A percentile compares a stretch with the other conserved stretches of the same genome.
Evolutionary conservation across 2,888 invertebrate species (phyloP).

Genomic region (Pristionchus entomophagus): DNA sequence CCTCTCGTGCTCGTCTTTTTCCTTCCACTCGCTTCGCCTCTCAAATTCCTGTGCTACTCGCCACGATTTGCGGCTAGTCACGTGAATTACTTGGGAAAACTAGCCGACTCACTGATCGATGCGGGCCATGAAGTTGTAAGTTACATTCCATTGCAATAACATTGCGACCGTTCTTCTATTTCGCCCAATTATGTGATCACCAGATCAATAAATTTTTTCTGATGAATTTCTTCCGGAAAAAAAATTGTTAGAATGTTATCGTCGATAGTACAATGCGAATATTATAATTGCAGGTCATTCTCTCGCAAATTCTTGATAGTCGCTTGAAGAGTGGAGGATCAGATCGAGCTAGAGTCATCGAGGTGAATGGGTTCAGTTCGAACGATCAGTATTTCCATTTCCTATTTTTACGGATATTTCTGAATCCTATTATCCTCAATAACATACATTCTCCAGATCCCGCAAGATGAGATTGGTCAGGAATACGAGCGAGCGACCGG

Average conservation of each 20-base stretch:
- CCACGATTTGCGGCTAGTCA: neutral
- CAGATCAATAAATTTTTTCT: neutral
- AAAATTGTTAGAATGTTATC: no score
- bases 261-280: no score
- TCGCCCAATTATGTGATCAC: no score
- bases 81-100: neutral
- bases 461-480: neutral
- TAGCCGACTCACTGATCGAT: neutral
- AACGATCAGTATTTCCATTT: no score
- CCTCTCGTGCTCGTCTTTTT: neutral
- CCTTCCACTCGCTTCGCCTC: neutral
- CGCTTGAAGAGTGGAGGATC: neutral
- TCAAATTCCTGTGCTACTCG: conserved; percentile 36
- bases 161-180: no score
- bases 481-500: neutral
- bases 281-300: neutral
- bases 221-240: neutral
- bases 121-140: conserved; percentile 5
- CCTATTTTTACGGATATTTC: no score
- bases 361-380: neutral
- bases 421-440: no score
- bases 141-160: no score
- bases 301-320: neutral
- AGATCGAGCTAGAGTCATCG: neutral
- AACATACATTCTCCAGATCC: neutral